These are phyloP conservation scores for Ochotona princeps DNA, from an alignment of 2,113 vertebrate genomes.

Conservation along the genomic window DNA sequence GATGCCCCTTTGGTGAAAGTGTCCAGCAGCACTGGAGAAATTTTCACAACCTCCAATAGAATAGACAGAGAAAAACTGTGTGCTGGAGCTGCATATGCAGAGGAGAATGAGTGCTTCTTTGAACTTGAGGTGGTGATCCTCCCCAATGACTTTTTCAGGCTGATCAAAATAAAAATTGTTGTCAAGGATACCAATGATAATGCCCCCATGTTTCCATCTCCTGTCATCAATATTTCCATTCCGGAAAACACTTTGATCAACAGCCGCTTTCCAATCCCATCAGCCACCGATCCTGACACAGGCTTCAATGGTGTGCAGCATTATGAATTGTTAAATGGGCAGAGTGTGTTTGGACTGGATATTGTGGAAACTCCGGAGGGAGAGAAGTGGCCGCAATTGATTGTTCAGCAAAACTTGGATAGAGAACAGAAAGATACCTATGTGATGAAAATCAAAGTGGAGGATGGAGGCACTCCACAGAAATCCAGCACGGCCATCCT, in stretches of 20 bases:
- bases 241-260: slow-evolving; percentile 99
- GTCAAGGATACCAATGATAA: slow-evolving; percentile 99
- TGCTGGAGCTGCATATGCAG: slow-evolving; percentile 92
- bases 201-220: slow-evolving; percentile 98
- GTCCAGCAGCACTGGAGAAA: slow-evolving; percentile 96
- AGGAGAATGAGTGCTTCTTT: slow-evolving; percentile 98
- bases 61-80: slow-evolving; percentile 99
- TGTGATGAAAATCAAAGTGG: slow-evolving; percentile 99
- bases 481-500: slow-evolving; percentile 99
- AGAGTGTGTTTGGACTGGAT: slow-evolving; percentile 98
- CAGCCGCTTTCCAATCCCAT: slow-evolving; percentile 98
- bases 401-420: slow-evolving; percentile 98
- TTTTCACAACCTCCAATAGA: slow-evolving; percentile 97
- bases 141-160: slow-evolving; percentile 98
- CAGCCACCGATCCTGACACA: slow-evolving; percentile 98
- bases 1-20: slow-evolving; percentile 98
- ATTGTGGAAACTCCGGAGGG: slow-evolving; percentile 99
- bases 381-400: slow-evolving; percentile 99
- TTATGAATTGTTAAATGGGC: slow-evolving; percentile 97
- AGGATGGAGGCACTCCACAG: slow-evolving; percentile 97
- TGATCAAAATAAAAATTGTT: slow-evolving; percentile 99
- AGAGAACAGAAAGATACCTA: slow-evolving; percentile 99
- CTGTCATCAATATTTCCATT: slow-evolving; percentile 99
- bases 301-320: slow-evolving; percentile 98
- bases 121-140: slow-evolving; percentile 99